Base-by-base conservation (phyloP, 2,888 invertebrate genomes). In the Sesia bembeciformis region DNA sequence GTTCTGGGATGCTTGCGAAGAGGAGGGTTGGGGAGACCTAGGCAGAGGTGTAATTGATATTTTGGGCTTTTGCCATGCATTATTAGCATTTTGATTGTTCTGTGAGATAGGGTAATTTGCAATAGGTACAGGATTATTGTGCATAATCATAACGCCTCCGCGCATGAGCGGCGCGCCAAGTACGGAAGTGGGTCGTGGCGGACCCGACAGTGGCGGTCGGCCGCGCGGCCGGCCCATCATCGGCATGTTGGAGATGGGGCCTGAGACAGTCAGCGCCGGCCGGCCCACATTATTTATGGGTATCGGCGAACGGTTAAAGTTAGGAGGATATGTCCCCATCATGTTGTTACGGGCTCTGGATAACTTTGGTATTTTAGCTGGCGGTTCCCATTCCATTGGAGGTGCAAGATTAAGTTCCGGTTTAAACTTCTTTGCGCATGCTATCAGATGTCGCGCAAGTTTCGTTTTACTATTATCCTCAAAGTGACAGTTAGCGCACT, bases 381-480 rank as follows among this genome's bases (percentile, higher is more conserved):
- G 97, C 3, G 97, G 97, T 72, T 97, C 97, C 96, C 97, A 97
- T 72, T 97, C 97, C 3, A 94, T 84, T 2, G 97, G 96, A 3
- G 98, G 97, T 61, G 94, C 94, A 62, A 96, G 87, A 81, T 98
- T 98, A 58, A 94, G 91, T 67, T 97, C 97, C 0, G 97, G 95
- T 78, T 96, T 94, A 84, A 96, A 98, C 77, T 97, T 96, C 79
- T 97, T 97, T 57, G 94, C 93, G 82, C 98, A 98, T 5, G 96
- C 95, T 54, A 96, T 93, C 66, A 95, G 91, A 90, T 98, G 98
- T 54, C 97, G 91, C 0, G 95, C 96, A 66, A 98, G 86, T 83
- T 97, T 97, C 50, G 96, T 96, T 87, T 97, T 97, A 63, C 96
- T 96, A 74, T 97, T 97, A 71, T 97, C 97, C 80, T 98, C 98